A percentile compares a stretch with the other conserved stretches of the same genome.
Conservation (phyloP, 2,888 invertebrate species). For the Lithosia quadra region DNA sequence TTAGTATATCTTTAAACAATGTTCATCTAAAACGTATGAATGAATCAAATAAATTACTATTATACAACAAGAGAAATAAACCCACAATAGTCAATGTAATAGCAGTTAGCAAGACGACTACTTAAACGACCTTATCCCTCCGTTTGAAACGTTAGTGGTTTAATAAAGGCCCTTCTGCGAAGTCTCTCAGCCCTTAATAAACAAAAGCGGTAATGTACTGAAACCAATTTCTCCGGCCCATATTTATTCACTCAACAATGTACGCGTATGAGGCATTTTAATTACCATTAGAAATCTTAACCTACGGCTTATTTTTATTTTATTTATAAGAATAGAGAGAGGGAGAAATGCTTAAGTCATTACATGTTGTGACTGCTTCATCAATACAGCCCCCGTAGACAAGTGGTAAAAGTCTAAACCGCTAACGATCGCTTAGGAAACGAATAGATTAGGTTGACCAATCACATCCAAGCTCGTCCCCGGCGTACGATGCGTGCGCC, state of each 20-base stretch:
- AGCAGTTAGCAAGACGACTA: background rate
- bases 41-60: background rate
- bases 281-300: slow-evolving; percentile 7
- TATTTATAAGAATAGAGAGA: no score
- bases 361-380: no score
- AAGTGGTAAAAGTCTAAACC: no score
- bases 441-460: no score
- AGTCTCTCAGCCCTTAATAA: background rate
- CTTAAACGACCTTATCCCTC: background rate
- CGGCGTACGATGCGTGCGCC: no score
- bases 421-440: no score
- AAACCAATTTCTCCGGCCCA: background rate
- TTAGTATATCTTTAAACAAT: no score
- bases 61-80: background rate
- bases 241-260: slow-evolving; percentile 3
- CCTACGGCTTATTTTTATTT: no score
- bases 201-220: background rate
- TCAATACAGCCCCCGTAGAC: no score
- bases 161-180: slow-evolving; percentile 3
- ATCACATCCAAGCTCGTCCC: no score
- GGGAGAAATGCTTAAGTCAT: no score
- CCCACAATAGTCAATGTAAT: background rate
- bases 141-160: background rate
- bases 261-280: background rate
- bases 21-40: background rate